These are phyloP conservation scores for Montipora cactus DNA, from an alignment of 64 coral and sea anemone genomes.

Conservation along the genomic window DNA sequence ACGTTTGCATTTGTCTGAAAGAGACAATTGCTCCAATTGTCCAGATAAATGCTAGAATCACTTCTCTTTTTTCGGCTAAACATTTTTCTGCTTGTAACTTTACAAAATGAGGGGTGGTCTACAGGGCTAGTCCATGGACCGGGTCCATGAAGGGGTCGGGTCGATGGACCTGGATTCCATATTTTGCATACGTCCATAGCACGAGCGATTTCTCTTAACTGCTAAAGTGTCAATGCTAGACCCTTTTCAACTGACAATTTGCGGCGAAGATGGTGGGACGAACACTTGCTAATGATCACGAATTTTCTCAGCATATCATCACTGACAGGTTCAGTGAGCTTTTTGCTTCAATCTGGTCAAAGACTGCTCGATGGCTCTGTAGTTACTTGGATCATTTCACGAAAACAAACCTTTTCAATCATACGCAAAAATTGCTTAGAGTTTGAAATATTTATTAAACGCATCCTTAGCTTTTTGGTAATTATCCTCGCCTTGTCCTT, in stretches of 20 bases:
- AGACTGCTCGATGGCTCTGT: conserved; percentile 38
- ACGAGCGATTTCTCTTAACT: conserved; percentile 17
- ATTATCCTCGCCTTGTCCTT: background rate
- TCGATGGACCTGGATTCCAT: no score
- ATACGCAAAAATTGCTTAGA: background rate
- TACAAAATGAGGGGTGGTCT: no score
- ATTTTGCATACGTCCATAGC: background rate
- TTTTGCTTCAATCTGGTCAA: conserved; percentile 30
- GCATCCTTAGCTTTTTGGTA: background rate
- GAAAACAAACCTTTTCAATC: conserved; percentile 6
- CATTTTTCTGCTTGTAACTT: no score
- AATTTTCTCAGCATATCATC: background rate
- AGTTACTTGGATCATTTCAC: conserved; percentile 1
- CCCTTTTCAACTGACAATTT: background rate
- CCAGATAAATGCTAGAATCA: no score
- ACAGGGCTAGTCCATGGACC: no score
- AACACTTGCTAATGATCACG: background rate
- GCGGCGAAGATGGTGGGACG: no score
- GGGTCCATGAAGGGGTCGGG: no score
- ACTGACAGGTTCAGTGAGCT: background rate
- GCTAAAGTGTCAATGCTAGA: conserved; percentile 7
- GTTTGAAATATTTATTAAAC: conserved; percentile 43
- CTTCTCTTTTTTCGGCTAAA: no score
- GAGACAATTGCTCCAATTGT: no score
- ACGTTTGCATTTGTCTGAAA: no score